These are phyloP conservation scores for Eupithecia inturbata DNA, from an alignment of 2,888 invertebrate species.

Conservation along the genomic window DNA sequence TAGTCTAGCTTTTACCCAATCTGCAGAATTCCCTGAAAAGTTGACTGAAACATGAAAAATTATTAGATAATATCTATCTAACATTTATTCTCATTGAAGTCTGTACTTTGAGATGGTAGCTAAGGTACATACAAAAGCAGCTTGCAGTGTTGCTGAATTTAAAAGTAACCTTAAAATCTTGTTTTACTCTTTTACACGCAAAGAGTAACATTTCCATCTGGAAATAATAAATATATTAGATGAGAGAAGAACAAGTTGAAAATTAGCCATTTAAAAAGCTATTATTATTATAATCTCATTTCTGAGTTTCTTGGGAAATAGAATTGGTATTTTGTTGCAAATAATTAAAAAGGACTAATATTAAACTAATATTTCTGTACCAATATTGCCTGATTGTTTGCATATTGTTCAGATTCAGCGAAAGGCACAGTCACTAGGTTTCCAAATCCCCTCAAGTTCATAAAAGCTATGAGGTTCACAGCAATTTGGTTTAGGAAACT, in stretches of 20 bases:
- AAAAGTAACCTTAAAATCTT: slow-evolving; percentile 56
- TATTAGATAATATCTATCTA: not conserved
- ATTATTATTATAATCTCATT: not conserved
- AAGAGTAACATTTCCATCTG: slow-evolving; percentile 69
- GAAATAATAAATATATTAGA: slow-evolving; percentile 25
- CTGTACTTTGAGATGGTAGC: not conserved
- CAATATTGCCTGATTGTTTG: slow-evolving; percentile 66
- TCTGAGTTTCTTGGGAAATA: not conserved
- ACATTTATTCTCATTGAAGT: not conserved
- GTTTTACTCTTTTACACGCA: slow-evolving; percentile 50
- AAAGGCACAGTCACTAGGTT: slow-evolving; percentile 68
- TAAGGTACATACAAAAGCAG: slow-evolving; percentile 63
- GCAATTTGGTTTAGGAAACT: slow-evolving; percentile 62
- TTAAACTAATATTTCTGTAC: slow-evolving; percentile 45
- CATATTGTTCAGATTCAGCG: slow-evolving; percentile 48
- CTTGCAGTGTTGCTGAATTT: slow-evolving; percentile 60
- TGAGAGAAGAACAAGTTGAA: not conserved
- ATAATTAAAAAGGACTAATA: not conserved
- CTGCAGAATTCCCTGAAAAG: slow-evolving; percentile 67
- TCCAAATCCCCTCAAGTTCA: slow-evolving; percentile 69
- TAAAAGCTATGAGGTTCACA: slow-evolving; percentile 62
- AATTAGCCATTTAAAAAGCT: no score
- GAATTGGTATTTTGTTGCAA: not conserved
- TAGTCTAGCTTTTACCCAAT: slow-evolving; percentile 73
- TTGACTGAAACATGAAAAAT: slow-evolving; percentile 14